These are phyloP conservation scores for Dufourea novaeangliae DNA, from an alignment of 1,140 invertebrate species.

Conservation along the genomic window DNA sequence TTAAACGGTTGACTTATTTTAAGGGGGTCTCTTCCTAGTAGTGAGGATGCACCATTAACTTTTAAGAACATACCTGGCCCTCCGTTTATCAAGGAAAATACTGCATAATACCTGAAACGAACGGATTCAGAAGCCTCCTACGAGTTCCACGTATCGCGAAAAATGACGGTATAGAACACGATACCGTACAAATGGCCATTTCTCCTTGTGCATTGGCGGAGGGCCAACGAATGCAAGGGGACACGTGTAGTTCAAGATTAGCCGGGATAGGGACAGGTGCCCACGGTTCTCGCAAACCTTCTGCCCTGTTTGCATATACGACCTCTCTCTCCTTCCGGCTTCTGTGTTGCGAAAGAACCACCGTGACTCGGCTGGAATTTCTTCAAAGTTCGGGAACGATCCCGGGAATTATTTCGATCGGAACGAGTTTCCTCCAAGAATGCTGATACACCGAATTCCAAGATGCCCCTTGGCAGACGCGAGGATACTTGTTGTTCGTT, in stretches of 20 bases:
- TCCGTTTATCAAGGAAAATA: too few species aligned
- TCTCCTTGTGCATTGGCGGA: slow-evolving; percentile 69
- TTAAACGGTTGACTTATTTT: too few species aligned
- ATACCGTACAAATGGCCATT: slow-evolving; percentile 72
- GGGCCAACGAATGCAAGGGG: slow-evolving; percentile 75
- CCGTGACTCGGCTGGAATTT: slow-evolving; percentile 38
- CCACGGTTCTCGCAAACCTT: slow-evolving; percentile 64
- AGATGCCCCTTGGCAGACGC: not conserved
- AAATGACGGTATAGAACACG: slow-evolving; percentile 45
- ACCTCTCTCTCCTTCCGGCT: slow-evolving; percentile 17
- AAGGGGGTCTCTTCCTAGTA: too few species aligned
- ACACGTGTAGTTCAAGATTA: slow-evolving; percentile 80
- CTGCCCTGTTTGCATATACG: slow-evolving; percentile 68
- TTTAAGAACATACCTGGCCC: too few species aligned
- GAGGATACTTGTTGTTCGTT: not conserved
- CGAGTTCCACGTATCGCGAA: slow-evolving; percentile 13
- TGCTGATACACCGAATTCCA: slow-evolving; percentile 36
- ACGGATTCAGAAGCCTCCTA: not conserved
- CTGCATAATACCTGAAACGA: not conserved
- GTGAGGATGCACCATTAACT: too few species aligned
- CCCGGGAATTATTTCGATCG: slow-evolving; percentile 31
- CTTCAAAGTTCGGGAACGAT: slow-evolving; percentile 38
- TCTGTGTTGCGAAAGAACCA: slow-evolving; percentile 40
- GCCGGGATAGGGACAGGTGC: slow-evolving; percentile 77
- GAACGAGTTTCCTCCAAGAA: slow-evolving; percentile 29